These are phyloP conservation scores for Brevimyrus niger DNA, from an alignment of 2,113 vertebrate genomes.

Conservation along the genomic window DNA sequence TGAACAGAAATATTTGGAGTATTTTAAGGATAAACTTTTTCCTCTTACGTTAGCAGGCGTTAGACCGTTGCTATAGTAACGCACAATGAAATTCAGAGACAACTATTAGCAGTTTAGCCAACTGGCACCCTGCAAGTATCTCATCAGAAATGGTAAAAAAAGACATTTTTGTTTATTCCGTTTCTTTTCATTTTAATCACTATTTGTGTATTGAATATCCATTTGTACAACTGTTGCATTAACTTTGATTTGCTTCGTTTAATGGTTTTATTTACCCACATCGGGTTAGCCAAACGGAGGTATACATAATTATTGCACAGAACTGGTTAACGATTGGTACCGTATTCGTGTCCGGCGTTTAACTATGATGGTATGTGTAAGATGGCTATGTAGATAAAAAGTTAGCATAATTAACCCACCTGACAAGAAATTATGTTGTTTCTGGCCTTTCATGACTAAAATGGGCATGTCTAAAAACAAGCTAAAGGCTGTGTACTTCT, in stretches of 20 bases:
- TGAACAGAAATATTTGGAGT: background rate
- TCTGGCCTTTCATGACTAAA: background rate
- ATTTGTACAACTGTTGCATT: background rate
- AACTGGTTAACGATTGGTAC: background rate
- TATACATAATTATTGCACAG: background rate
- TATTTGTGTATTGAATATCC: background rate
- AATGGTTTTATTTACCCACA: background rate
- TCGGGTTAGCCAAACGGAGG: background rate
- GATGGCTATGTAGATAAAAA: background rate
- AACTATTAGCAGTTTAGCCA: background rate
- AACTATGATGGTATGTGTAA: background rate
- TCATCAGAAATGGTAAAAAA: conserved; percentile 13
- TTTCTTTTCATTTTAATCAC: background rate
- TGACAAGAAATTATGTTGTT: background rate
- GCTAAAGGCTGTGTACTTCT: background rate
- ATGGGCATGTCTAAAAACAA: background rate
- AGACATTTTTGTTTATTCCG: background rate
- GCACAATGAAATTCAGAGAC: background rate
- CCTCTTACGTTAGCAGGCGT: background rate
- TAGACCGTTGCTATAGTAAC: conserved; percentile 9
- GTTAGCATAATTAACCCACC: background rate
- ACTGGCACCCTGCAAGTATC: background rate
- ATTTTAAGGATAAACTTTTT: background rate
- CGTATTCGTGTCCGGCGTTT: background rate
- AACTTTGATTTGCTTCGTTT: background rate